These are phyloP conservation scores for Procavia capensis DNA, from an alignment of 2,113 vertebrate species.

Conservation along the genomic window DNA sequence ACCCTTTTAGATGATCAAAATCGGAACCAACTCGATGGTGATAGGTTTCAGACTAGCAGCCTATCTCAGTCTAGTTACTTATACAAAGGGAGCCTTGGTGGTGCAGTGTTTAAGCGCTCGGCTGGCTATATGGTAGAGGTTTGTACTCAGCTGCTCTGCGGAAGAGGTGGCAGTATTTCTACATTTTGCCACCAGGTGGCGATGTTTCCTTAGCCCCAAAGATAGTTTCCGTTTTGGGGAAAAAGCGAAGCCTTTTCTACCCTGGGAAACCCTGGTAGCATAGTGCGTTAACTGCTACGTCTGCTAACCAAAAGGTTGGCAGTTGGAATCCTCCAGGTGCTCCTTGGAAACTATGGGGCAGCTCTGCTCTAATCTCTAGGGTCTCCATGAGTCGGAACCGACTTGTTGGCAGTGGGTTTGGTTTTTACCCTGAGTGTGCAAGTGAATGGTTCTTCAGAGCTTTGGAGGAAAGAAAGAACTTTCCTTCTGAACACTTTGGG, in stretches of 20 bases:
- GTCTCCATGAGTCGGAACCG: no score
- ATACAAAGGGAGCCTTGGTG: background rate
- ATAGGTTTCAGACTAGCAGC: background rate
- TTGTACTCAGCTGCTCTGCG: background rate
- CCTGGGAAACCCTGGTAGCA: no score
- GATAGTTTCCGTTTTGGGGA: background rate
- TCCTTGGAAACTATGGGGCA: no score
- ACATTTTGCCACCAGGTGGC: slow-evolving; percentile 82
- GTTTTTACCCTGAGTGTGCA: background rate
- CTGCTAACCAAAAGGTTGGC: no score
- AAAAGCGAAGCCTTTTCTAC: background rate
- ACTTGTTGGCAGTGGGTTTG: no score
- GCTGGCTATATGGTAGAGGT: background rate
- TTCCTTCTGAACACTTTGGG: background rate
- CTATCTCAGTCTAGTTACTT: background rate
- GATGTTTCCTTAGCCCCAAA: slow-evolving; percentile 69
- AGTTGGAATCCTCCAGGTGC: no score
- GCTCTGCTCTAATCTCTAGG: no score
- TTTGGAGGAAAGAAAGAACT: background rate
- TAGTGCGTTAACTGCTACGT: no score
- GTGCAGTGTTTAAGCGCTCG: background rate
- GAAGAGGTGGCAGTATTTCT: background rate
- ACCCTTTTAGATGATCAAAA: no score
- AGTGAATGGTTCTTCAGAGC: background rate
- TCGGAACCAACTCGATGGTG: background rate